phyloP scores from a whole-genome alignment of 2,888 invertebrate genomes.

The Serripes groenlandicus region DNA sequence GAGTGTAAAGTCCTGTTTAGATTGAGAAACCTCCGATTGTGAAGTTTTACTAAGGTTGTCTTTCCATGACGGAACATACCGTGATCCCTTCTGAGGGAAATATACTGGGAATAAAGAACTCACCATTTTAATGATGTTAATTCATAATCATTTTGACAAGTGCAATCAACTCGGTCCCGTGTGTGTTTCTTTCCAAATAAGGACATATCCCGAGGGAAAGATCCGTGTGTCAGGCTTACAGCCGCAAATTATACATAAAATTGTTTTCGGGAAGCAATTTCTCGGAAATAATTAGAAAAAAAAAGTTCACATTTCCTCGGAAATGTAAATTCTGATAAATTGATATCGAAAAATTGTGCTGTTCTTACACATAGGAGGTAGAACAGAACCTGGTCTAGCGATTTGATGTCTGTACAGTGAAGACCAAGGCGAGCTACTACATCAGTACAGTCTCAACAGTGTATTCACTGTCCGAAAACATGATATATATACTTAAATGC shows the following conservation, averaged over 20 bases:
- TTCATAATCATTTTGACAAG: constrained; percentile 17
- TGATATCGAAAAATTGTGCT: no score
- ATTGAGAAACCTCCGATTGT: no score
- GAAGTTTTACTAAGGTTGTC: neutral
- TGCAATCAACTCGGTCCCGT: constrained; percentile 11
- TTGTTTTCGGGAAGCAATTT: constrained; percentile 15
- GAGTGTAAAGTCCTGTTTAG: no score
- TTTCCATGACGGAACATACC: neutral
- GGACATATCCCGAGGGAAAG: neutral
- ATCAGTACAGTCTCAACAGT: no score
- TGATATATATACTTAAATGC: no score
- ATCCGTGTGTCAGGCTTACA: constrained; percentile 10
- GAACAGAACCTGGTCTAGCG: no score
- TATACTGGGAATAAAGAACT: constrained; percentile 7
- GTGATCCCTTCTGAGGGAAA: neutral
- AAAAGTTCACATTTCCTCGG: neutral
- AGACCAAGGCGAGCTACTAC: no score
- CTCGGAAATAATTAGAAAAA: neutral
- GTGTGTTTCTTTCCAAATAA: constrained; percentile 23
- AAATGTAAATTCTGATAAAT: neutral
- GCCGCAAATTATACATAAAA: constrained; percentile 9
- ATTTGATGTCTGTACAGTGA: no score
- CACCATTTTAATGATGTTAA: constrained; percentile 7
- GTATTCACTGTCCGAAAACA: no score
- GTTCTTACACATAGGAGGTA: no score